Evolutionary conservation across 2,888 invertebrate species (phyloP).

Genomic region (Cyrtodaria siliqua): DNA sequence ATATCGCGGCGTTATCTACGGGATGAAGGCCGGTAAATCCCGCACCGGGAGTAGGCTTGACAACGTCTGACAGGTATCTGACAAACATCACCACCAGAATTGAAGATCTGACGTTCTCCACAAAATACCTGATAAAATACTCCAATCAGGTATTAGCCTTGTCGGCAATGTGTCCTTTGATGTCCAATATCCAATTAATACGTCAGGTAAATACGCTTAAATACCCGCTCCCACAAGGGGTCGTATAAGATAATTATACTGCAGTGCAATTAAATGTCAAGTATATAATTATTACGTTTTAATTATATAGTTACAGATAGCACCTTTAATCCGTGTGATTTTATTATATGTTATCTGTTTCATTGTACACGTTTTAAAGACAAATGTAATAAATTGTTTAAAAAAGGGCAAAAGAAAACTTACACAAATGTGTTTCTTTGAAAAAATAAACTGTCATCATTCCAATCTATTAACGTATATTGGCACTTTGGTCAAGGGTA

Average conservation of each 20-base stretch:
- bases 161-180: constrained; percentile 65
- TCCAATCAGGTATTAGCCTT: constrained; percentile 39
- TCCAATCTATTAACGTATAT: too few relatives aligned
- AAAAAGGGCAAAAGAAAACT: too few relatives aligned
- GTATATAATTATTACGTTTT: too few relatives aligned
- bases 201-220: constrained; percentile 75
- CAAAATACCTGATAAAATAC: constrained; percentile 10
- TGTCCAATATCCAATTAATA: constrained; percentile 79
- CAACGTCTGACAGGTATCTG: neutral
- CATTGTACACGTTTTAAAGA: too few relatives aligned
- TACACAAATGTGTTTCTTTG: too few relatives aligned
- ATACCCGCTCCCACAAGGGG: constrained; percentile 54
- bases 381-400: too few relatives aligned
- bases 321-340: too few relatives aligned
- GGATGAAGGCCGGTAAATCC: neutral
- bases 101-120: constrained; percentile 1
- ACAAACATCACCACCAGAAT: neutral
- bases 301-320: too few relatives aligned
- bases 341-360: too few relatives aligned
- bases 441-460: too few relatives aligned
- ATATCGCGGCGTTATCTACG: neutral
- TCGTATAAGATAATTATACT: neutral
- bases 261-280: too few relatives aligned
- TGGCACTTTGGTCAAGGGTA: too few relatives aligned
- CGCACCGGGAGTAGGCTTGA: neutral